Base-by-base conservation (phyloP, 2,113 vertebrate genomes). In the Lasiurus cinereus region DNA sequence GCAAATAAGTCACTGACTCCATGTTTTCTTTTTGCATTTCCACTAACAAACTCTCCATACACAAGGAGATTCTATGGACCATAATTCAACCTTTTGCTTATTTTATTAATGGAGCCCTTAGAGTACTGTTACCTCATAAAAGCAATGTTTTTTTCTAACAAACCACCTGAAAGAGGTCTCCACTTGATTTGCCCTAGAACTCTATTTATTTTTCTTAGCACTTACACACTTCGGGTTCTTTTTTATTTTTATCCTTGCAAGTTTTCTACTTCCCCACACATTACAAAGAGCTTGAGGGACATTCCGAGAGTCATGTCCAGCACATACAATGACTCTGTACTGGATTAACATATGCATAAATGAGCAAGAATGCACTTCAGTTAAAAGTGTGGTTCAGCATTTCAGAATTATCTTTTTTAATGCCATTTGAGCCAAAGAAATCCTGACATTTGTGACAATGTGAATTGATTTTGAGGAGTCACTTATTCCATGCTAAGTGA, bases 331-430 rank as follows among this genome's bases (percentile, higher is more conserved):
- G 43, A 70, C 46, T 64, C 16, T 7, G 31, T n/a, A 46, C 19
- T 59, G 29, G 15, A 59, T 31, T 94, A 36, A 50, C 16, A 1
- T 3, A 7, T 6, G 19, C 11, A 48, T n/a, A 76, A 77, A 56
- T 82, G 59, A 76, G n/a, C 5, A 39, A 29, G 33, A 36, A 74
- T 59, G 27, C 12, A 39, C 24, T 48, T 85, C 11, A 46, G 8
- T n/a, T 66, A 50, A 83, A 36, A 0, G 2, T 24, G 14, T 67
- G 36, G 3, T 59, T 33, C 9, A 43, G 29, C 39, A 31, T 82
- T 88, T 89, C 39, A 50, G 85, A 84, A 50, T 90, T 76, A 36
- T n/a, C 15, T 11, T 29, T 43, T 94, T 64, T 76, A 72, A 89
- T 79, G 27, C 21, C 12, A 73, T 39, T 59, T 56, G 0, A 88